Conservation (phyloP, 53 echinoderm and acorn worm genomes). For the Henricia sp. region DNA sequence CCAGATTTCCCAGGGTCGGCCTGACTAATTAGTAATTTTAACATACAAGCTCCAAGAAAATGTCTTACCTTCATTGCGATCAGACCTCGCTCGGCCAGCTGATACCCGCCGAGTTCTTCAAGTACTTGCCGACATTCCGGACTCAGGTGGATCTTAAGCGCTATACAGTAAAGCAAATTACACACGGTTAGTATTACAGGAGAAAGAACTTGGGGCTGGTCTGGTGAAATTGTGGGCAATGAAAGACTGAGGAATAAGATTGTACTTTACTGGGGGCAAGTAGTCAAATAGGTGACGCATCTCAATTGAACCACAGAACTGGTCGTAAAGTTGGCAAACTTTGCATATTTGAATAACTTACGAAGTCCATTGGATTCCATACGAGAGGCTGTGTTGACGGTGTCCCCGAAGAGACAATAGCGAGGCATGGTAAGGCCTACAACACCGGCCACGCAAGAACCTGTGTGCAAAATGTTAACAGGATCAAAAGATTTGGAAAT, state of each 20-base stretch:
- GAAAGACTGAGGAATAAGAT: no score
- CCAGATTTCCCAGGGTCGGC: no score
- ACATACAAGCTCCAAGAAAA: no score
- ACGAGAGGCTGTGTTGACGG: constrained; percentile 91
- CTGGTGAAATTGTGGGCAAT: no score
- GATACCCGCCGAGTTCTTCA: constrained; percentile 80
- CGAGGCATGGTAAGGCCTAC: constrained; percentile 97
- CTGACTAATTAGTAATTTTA: no score
- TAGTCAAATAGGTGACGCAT: no score
- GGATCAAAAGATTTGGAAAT: background rate
- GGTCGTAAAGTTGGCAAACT: no score
- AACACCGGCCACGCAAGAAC: constrained; percentile 93
- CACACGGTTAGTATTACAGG: no score
- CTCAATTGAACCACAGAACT: no score
- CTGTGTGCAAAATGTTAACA: constrained; percentile 13
- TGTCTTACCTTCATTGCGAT: constrained; percentile 89
- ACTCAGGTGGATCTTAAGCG: constrained; percentile 91
- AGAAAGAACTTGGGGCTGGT: no score
- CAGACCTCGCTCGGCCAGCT: constrained; percentile 86
- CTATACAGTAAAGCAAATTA: constrained; percentile 33
- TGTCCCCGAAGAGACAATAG: constrained; percentile 96
- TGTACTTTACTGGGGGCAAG: no score
- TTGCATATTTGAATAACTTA: constrained; percentile 60
- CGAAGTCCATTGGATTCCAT: constrained; percentile 96
- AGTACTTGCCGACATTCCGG: constrained; percentile 86